Evolutionary conservation across 2,888 invertebrate genomes (phyloP).

Genomic region (Watsonalla binaria): DNA sequence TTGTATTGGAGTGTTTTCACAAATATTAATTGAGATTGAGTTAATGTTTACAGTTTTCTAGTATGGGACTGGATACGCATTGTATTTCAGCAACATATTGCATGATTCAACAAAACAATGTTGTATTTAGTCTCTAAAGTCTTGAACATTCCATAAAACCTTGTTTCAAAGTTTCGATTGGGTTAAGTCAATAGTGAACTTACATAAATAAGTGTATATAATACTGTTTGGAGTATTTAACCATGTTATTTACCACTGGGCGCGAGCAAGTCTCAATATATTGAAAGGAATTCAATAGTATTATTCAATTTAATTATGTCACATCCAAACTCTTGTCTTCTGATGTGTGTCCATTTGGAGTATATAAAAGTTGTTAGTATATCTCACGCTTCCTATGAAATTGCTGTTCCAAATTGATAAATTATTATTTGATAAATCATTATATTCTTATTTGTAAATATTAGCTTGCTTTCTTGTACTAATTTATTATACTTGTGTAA

Average conservation of each 20-base stretch:
- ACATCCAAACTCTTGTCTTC: not conserved
- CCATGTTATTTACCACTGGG: slow-evolving; percentile 31
- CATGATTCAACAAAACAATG: slow-evolving; percentile 29
- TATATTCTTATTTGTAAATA: slow-evolving; percentile 61
- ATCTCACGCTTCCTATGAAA: slow-evolving; percentile 6
- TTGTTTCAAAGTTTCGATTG: slow-evolving; percentile 60
- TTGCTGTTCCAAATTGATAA: not conserved
- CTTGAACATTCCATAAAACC: slow-evolving; percentile 75
- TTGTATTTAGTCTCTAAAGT: slow-evolving; percentile 60
- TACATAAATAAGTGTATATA: slow-evolving; percentile 37
- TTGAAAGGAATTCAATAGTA: not conserved
- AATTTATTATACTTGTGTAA: slow-evolving; percentile 64
- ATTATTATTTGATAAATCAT: slow-evolving; percentile 23
- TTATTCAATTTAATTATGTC: not conserved
- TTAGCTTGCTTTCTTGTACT: slow-evolving; percentile 65
- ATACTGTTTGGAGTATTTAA: slow-evolving; percentile 22
- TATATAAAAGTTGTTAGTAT: slow-evolving; percentile 24
- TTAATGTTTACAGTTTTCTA: slow-evolving; percentile 48
- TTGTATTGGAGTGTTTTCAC: slow-evolving; percentile 66
- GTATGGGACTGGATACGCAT: slow-evolving; percentile 3
- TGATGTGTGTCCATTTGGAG: slow-evolving; percentile 27
- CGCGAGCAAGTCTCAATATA: slow-evolving; percentile 12
- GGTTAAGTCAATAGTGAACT: slow-evolving; percentile 35
- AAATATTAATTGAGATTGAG: slow-evolving; percentile 48
- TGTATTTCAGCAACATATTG: slow-evolving; percentile 10